Base-by-base conservation (phyloP, 2,797 vertebrate genomes). In the Fistularia tabacaria region DNA sequence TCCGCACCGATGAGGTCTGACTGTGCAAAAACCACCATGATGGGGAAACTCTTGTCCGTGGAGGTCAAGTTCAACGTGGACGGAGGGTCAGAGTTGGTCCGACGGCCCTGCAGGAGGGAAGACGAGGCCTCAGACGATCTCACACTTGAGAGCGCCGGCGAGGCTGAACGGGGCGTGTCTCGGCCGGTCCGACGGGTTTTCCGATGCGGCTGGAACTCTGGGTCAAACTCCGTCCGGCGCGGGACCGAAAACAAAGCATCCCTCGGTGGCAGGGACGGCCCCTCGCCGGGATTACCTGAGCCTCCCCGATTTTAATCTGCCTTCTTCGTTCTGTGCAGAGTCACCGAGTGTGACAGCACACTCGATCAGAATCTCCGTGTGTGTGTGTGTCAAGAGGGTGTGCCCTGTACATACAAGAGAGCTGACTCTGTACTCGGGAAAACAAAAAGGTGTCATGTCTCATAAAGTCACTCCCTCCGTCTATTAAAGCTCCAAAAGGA, bases 351-450 rank as follows among this genome's bases (percentile, higher is more conserved):
- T 45, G 11, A 47, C 53, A 38, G 14, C 74, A 63, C 73, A 73
- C 78, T 54, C 41, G 37, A 51, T 44, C 41, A 55, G 62, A 14
- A 63, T 6, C 44, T 62, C 9, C 39, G 12, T 10, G 13, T 55
- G 42, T 41, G 51, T 66, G 61, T 72, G 54, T 69, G 3, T 36
- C 7, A 10, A 63, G 57, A 56, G 47, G 64, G 77, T 57, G 80
- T 66, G 70, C 14, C 12, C 44, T 66, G 51, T 10, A 42, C 25
- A 41, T 38, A 60, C 0, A 71, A 55, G 64, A 57, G 66, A 57
- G 49, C 40, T 8, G n/a, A 51, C 51, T 42, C 9, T 0, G 37
- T 13, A 45, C 7, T 8, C 39, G 39, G 10, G 49, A 42, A 54
- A 14, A 66, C 55, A 46, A 1, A 10, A 44, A 59, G 52, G 25